Conservation (phyloP, 1,140 invertebrate species). For the Apis florea region DNA sequence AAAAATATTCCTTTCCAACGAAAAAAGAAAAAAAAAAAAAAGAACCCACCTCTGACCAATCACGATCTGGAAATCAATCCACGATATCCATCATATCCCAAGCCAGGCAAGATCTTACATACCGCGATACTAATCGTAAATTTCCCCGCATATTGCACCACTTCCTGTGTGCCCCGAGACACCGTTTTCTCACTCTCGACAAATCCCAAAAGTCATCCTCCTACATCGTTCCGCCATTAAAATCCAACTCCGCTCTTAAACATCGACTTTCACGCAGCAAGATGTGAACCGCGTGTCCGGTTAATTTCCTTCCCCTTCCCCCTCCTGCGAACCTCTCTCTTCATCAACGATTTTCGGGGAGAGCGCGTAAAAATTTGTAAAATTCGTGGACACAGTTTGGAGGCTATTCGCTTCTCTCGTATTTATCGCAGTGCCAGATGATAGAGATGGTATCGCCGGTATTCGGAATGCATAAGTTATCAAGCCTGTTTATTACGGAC, state of each 20-base stretch:
- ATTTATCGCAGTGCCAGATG: constrained; percentile 62
- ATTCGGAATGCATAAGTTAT: constrained; percentile 67
- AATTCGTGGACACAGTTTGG: constrained; percentile 50
- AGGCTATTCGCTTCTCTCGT: constrained; percentile 52
- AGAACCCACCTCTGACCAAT: neutral
- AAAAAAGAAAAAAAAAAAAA: too few species aligned
- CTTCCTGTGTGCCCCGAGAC: neutral
- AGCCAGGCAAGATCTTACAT: neutral
- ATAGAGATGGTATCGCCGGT: constrained; percentile 57
- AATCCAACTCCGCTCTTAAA: neutral
- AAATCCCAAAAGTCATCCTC: constrained; percentile 14
- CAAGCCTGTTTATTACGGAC: constrained; percentile 64
- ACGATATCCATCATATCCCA: neutral
- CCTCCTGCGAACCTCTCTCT: neutral
- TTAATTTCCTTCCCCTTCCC: neutral
- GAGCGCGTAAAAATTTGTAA: neutral
- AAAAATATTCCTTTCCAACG: too few species aligned
- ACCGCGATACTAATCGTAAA: neutral
- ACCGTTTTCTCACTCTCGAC: constrained; percentile 1
- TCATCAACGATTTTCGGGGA: neutral
- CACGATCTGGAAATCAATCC: neutral
- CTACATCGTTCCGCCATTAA: constrained; percentile 13
- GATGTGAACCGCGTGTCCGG: neutral
- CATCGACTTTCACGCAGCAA: neutral
- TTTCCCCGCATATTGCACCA: neutral